These are phyloP conservation scores for Halichoeres trimaculatus DNA, from an alignment of 2,113 vertebrate species.

Conservation along the genomic window DNA sequence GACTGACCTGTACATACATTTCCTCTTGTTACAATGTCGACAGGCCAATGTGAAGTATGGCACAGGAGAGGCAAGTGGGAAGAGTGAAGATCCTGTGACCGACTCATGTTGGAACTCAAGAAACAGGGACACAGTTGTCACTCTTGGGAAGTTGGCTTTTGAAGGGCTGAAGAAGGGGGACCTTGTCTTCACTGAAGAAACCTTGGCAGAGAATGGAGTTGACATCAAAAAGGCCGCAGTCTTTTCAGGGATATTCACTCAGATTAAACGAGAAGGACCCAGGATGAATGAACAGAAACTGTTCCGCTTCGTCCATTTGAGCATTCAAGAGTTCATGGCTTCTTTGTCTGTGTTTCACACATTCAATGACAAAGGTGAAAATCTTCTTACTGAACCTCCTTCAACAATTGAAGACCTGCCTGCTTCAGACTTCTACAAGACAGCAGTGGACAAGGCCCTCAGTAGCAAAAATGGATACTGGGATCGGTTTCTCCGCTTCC, in stretches of 20 bases:
- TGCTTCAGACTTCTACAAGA: no score
- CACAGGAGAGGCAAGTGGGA: background rate
- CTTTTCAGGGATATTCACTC: slow-evolving; percentile 61
- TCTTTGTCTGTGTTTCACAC: slow-evolving; percentile 34
- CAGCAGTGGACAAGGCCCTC: slow-evolving; percentile 40
- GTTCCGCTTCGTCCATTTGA: slow-evolving; percentile 59
- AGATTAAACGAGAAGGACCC: slow-evolving; percentile 4
- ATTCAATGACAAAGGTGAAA: slow-evolving; percentile 15
- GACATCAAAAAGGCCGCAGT: slow-evolving; percentile 24
- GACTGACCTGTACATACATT: slow-evolving; percentile 51
- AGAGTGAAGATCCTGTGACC: background rate
- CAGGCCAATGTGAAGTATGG: slow-evolving; percentile 51
- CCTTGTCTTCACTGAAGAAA: slow-evolving; percentile 8
- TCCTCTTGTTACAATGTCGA: slow-evolving; percentile 53
- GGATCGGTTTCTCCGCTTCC: slow-evolving; percentile 66
- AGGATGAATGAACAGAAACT: background rate
- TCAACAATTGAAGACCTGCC: fast-evolving
- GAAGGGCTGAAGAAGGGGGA: slow-evolving; percentile 17
- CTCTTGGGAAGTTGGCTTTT: slow-evolving; percentile 48
- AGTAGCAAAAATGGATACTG: slow-evolving; percentile 31
- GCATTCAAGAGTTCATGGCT: slow-evolving; percentile 63
- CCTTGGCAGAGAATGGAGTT: fast-evolving
- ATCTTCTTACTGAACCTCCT: fast-evolving
- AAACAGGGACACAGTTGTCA: slow-evolving; percentile 42
- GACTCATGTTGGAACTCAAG: slow-evolving; percentile 12